Base-by-base conservation (phyloP, 2,113 vertebrate genomes). In the Aegotheles bennettii region DNA sequence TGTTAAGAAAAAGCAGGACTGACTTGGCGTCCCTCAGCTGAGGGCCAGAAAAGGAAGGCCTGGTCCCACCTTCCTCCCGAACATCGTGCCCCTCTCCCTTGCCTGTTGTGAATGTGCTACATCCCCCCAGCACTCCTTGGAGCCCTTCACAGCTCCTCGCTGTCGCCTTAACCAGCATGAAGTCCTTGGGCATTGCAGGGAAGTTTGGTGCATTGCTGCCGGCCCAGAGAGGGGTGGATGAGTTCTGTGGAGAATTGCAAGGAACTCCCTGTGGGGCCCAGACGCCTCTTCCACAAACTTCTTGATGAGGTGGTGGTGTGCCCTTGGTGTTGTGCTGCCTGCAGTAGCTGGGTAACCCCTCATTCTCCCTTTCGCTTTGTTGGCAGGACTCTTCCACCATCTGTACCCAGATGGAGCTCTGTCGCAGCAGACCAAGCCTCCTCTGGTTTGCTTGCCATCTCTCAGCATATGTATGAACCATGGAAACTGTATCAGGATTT, bases 1-100 rank as follows among this genome's bases (percentile, higher is more conserved):
- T 94, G 54, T 95, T 96, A 87, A 90, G 92, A 80, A 93, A 92
- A 94, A 94, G 96, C 83, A 87, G 83, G 87, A 60, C 93, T 93
- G 85, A 70, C 82, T 95, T 90, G 90, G 86, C 78, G 63, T 85
- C 76, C 71, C 51, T 91, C 87, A 88, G 76, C 83, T 87, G 80
- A 94, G 82, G 86, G 76, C 91, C 85, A 95, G 90, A 90, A 87
- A 86, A 92, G 94, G 83, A 95, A 90, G 83, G 75, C 87, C 87
- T 86, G 54, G 25, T 38, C 60, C 70, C 47, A 17, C 67, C 45
- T 84, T 86, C 64, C 63, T 70, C 38, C 11, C 0, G 4, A 43
- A 38, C n/a, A 5, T 57, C 7, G 3, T 20, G 25, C 6, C 38
- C 11, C 42, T 91, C 53, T 85, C 31, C 33, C 20, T 57, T n/a